Evolutionary conservation across 2,888 invertebrate genomes (phyloP).

Genomic region (Strigamia crassipes): DNA sequence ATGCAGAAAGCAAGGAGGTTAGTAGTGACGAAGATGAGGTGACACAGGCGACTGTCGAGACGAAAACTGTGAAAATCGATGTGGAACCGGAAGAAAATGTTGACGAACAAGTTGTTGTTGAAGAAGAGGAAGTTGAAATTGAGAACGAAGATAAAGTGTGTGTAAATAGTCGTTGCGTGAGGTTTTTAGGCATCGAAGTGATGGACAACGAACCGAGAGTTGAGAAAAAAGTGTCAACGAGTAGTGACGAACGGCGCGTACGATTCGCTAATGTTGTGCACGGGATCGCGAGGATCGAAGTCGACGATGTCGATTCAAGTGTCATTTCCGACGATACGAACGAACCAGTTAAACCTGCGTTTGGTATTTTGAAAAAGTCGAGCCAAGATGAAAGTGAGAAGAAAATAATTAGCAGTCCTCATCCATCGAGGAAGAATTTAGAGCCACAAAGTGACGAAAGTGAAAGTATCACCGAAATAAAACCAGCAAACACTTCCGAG

Average conservation of each 20-base stretch:
- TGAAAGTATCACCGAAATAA: background rate
- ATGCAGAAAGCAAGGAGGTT: background rate
- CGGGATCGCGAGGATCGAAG: background rate
- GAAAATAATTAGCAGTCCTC: conserved; percentile 35
- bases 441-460: background rate
- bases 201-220: background rate
- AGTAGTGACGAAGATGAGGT: background rate
- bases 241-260: conserved; percentile 29
- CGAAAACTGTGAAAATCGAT: background rate
- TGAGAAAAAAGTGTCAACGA: background rate
- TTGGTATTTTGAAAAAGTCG: conserved; percentile 43
- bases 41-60: background rate
- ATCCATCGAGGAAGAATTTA: conserved; percentile 35
- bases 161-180: background rate
- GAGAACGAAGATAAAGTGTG: background rate
- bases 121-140: background rate
- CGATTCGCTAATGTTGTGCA: conserved; percentile 43
- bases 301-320: background rate
- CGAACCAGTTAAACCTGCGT: background rate
- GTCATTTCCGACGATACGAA: background rate
- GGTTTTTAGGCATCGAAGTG: conserved; percentile 46
- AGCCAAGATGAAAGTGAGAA: conserved; percentile 43
- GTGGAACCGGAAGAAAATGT: background rate
- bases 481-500: background rate
- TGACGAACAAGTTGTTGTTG: background rate